These are phyloP conservation scores for Lymantria monacha DNA, from an alignment of 2,888 invertebrate genomes.

Conservation along the genomic window DNA sequence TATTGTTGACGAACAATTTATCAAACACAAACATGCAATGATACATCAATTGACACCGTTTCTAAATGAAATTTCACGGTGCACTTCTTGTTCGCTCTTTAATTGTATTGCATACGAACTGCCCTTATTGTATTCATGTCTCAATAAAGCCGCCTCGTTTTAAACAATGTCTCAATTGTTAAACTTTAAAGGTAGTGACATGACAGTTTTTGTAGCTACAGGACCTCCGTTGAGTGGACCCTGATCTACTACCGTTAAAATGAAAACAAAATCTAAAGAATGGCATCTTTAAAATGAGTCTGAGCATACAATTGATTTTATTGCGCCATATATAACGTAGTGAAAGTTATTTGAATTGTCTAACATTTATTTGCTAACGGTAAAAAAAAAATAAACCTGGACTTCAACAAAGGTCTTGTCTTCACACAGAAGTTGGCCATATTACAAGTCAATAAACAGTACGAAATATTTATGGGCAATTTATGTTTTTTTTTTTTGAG, in stretches of 20 bases:
- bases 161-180: constrained; percentile 57
- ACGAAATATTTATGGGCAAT: constrained; percentile 60
- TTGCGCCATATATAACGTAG: constrained; percentile 75
- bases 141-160: constrained; percentile 54
- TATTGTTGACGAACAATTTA: constrained; percentile 72
- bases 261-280: constrained; percentile 59
- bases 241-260: constrained; percentile 70
- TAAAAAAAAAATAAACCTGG: constrained; percentile 54
- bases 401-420: constrained; percentile 51
- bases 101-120: constrained; percentile 59
- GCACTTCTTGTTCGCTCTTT: constrained; percentile 52
- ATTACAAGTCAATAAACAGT: constrained; percentile 61
- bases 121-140: constrained; percentile 47
- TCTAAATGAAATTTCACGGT: constrained; percentile 68
- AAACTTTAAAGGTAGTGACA: constrained; percentile 56
- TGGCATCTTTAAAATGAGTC: constrained; percentile 49
- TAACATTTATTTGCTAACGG: constrained; percentile 60
- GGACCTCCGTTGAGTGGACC: constrained; percentile 57
- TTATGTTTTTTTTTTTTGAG: not conserved
- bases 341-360: constrained; percentile 71
- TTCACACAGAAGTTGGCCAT: constrained; percentile 62
- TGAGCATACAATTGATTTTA: constrained; percentile 63
- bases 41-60: constrained; percentile 64
- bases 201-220: constrained; percentile 59
- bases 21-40: constrained; percentile 67